A percentile compares a stretch with the other conserved stretches of the same genome.
These are phyloP conservation scores for Lepidurus apus DNA, from an alignment of 1,140 invertebrate genomes.

Conservation along the genomic window DNA sequence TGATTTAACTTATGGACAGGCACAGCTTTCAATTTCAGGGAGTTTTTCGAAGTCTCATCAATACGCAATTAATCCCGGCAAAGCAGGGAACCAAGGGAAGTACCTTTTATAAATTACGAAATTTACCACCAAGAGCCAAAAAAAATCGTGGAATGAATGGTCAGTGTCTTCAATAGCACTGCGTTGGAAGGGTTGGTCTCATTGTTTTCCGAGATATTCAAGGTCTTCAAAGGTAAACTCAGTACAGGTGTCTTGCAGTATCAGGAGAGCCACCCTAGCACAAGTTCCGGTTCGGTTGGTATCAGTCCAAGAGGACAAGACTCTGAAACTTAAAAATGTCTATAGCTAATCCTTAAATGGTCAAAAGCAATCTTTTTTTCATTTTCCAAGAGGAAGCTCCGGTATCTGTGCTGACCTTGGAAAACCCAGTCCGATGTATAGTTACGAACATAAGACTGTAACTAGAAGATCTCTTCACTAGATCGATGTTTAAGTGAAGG, in stretches of 20 bases:
- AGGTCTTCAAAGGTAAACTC: not conserved
- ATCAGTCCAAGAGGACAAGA: not conserved
- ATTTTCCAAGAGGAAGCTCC: not conserved
- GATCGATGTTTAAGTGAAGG: no score
- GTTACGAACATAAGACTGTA: not conserved
- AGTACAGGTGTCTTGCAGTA: not conserved
- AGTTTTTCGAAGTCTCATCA: no score
- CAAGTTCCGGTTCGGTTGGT: slow-evolving; percentile 9
- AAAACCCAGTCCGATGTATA: not conserved
- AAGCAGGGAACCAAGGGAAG: no score
- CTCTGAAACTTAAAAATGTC: slow-evolving; percentile 6
- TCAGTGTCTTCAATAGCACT: not conserved
- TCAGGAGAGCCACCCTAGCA: not conserved
- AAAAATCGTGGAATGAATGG: not conserved
- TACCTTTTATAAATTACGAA: no score
- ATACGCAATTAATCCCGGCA: no score
- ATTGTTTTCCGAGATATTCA: not conserved
- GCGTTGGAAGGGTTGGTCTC: not conserved
- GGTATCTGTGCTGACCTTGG: not conserved
- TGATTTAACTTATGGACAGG: no score
- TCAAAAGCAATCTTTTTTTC: not conserved
- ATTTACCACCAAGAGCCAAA: no score
- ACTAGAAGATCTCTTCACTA: not conserved
- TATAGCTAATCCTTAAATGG: not conserved
- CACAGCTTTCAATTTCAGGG: no score